phyloP scores from a whole-genome alignment of 2,888 invertebrate genomes.

The Hedychridium roseum region DNA sequence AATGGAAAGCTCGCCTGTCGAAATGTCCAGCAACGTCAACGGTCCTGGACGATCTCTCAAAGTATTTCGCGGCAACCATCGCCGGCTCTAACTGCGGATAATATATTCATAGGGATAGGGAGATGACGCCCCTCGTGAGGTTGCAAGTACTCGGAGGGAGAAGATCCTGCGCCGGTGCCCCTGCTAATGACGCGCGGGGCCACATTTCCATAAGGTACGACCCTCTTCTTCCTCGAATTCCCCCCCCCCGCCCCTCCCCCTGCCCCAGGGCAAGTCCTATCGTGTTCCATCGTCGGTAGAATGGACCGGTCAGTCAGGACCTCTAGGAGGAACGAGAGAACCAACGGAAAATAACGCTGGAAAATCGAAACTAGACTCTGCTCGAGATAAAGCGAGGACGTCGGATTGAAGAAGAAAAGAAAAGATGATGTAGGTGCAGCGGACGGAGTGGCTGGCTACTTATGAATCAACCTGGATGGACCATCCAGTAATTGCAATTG shows the following conservation, averaged over 20 bases:
- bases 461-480: conserved; percentile 50
- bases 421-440: conserved; percentile 33
- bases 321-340: conserved; percentile 14
- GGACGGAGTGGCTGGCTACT: conserved; percentile 37
- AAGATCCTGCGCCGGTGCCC: conserved; percentile 21
- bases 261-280: conserved; percentile 14
- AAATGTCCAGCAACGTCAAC: too few relatives aligned
- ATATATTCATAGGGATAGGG: conserved; percentile 3
- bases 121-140: conserved; percentile 14
- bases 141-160: conserved; percentile 15
- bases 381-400: conserved; percentile 6
- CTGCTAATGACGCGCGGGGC: conserved; percentile 41
- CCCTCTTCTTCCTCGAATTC: conserved; percentile 38
- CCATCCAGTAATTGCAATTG: conserved; percentile 50
- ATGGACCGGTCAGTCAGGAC: conserved; percentile 18
- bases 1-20: background rate
- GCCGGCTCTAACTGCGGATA: background rate
- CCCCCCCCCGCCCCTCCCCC: conserved; percentile 10
- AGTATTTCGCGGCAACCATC: background rate
- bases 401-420: conserved; percentile 21
- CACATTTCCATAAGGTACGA: conserved; percentile 48
- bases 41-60: background rate
- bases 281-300: conserved; percentile 18
- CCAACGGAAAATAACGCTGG: conserved; percentile 7
- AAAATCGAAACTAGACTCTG: too few relatives aligned